Evolutionary conservation across 2,797 vertebrate genomes (phyloP).

Genomic region (Eulemur mongoz): DNA sequence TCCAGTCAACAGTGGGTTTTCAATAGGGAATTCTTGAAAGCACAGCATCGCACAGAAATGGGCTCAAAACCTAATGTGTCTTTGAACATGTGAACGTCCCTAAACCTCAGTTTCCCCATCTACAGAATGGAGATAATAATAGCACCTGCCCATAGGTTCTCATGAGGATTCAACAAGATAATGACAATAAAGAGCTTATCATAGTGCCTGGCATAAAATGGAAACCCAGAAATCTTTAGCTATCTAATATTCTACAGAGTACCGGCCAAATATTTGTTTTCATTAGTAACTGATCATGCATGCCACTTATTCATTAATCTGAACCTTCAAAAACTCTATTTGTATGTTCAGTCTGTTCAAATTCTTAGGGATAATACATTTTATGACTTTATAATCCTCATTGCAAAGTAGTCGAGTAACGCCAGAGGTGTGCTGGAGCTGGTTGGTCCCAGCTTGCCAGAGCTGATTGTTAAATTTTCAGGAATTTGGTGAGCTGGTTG

Average conservation of each 20-base stretch:
- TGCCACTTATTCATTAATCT: conserved; percentile 46
- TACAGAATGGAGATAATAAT: background rate
- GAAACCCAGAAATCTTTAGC: background rate
- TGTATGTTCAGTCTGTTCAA: conserved; percentile 25
- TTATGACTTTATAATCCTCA: conserved; percentile 32
- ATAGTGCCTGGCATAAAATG: conserved; percentile 12
- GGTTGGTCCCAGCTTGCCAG: background rate
- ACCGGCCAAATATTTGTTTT: conserved; percentile 15
- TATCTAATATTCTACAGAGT: background rate
- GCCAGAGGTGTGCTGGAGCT: background rate
- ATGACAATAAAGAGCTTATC: background rate
- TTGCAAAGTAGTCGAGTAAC: background rate
- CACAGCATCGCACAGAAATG: background rate
- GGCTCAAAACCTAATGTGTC: background rate
- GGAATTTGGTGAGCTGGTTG: background rate
- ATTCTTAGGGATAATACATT: conserved; percentile 23
- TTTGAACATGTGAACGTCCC: background rate
- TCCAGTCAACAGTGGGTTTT: background rate
- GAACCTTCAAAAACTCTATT: conserved; percentile 15
- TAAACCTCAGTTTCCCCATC: background rate
- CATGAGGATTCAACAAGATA: conserved; percentile 6
- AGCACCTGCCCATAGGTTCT: background rate
- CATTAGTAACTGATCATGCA: conserved; percentile 5
- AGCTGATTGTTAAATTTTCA: background rate
- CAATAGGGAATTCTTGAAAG: background rate